Evolutionary conservation across 64 coral and sea anemone genomes (phyloP), one percentile per base, ranked within the genome.

Genomic region (Astreopora myriophthalma): DNA sequence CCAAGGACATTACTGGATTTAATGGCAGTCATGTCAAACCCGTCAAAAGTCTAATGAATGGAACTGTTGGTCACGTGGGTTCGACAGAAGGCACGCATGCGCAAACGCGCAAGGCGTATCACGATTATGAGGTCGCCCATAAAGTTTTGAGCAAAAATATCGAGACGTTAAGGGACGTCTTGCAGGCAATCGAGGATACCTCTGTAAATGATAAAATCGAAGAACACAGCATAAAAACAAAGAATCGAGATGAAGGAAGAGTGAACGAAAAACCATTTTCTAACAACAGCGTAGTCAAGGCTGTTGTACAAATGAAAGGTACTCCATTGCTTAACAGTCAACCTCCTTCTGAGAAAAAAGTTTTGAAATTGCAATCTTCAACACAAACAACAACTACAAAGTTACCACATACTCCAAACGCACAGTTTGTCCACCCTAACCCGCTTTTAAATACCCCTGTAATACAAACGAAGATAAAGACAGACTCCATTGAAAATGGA

Each of bases 71-170:
- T 27, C 2, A 39, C 6, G n/a, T 64, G 17, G 8, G 7, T 37
- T 34, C 24, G n/a, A 62, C 11, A 55, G 14, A n/a, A 0, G 12
- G n/a, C 2, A 11, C 19, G 20, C 31, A 64, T 25, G 14, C 20
- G 0, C 28, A 20, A 6, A 55, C 22, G 28, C 17, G 23, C 79
- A 83, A 63, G 6, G 79, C 79, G 2, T 64, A 83, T 20, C 52
- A 83, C 8, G 33, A 83, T n/a, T 83, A 24, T 26, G 34, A 57
- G 25, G 31, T 36, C 55, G 79, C 79, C 7, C 32, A 83, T 55
- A 83, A 83, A 36, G 57, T 64, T 64, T n/a, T 83, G 57, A 83
- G 11, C 57, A 63, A 60, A 24, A 83, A 83, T 26, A 64, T 83
- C 19, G 32, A 83, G 34, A 87, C 71, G 13, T 69, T 87, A 39